Percentiles rank a stretch among this genome's conserved stretches.
These are phyloP conservation scores for Leptopilina myrica DNA, from an alignment of 2,888 invertebrate genomes.

Conservation along the genomic window DNA sequence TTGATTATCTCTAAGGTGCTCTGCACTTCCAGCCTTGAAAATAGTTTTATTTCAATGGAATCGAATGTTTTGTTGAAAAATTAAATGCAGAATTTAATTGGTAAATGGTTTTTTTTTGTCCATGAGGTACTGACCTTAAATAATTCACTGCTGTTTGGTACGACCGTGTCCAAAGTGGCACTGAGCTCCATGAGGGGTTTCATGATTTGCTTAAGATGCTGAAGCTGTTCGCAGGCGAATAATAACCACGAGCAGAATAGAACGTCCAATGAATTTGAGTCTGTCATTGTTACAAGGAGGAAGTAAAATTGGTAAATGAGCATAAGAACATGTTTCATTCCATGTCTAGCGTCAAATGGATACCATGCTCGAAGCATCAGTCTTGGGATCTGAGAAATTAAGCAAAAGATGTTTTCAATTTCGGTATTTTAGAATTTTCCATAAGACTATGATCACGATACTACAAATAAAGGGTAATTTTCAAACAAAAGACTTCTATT, in stretches of 20 bases:
- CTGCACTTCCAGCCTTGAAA: constrained; percentile 69
- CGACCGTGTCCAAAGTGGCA: constrained; percentile 87
- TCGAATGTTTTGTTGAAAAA: too few relatives aligned
- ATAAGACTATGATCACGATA: too few relatives aligned
- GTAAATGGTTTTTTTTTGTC: not conserved
- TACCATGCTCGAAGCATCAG: constrained; percentile 88
- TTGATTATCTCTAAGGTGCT: constrained; percentile 64
- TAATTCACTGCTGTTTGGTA: constrained; percentile 78
- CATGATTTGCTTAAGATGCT: constrained; percentile 91
- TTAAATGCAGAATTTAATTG: too few relatives aligned
- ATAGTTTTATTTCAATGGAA: not conserved
- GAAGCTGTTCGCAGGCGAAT: constrained; percentile 91
- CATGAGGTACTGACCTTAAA: constrained; percentile 70
- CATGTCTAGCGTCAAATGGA: constrained; percentile 86
- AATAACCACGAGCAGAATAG: constrained; percentile 91
- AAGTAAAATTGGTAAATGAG: constrained; percentile 85
- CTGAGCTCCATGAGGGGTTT: constrained; percentile 92
- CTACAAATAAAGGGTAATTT: too few relatives aligned
- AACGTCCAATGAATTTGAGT: constrained; percentile 83
- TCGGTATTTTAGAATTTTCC: too few relatives aligned
- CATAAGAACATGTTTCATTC: constrained; percentile 83
- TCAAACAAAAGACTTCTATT: too few relatives aligned
- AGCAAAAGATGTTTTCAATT: not conserved
- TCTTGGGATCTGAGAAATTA: constrained; percentile 79
- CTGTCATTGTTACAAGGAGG: constrained; percentile 81